These are phyloP conservation scores for Volucella zonaria DNA, from an alignment of 2,888 invertebrate genomes.

Conservation along the genomic window DNA sequence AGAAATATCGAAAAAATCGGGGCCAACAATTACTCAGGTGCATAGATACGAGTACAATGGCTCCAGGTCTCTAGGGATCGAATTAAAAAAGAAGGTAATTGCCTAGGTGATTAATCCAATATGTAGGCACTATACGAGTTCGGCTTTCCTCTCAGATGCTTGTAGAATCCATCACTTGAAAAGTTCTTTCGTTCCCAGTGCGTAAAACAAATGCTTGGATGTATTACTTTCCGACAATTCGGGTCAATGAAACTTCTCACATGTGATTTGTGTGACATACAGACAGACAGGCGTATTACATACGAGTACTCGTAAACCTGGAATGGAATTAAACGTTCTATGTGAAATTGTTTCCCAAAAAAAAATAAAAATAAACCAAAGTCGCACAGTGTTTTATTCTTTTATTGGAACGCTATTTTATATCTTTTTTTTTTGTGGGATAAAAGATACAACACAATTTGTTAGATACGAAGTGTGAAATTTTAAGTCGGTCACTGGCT, in stretches of 20 bases:
- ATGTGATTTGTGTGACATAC: slow-evolving; percentile 6
- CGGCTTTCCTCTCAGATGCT: slow-evolving; percentile 23
- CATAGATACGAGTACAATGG: slow-evolving; percentile 6
- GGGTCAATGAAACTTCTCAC: slow-evolving; percentile 44
- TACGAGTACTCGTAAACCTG: neutral
- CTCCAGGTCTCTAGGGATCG: slow-evolving; percentile 1
- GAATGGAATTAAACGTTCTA: neutral
- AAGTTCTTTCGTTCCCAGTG: slow-evolving; percentile 7
- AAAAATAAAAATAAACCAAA: neutral
- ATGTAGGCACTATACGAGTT: neutral
- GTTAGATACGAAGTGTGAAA: slow-evolving; percentile 8
- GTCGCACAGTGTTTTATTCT: neutral
- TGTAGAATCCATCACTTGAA: slow-evolving; percentile 45
- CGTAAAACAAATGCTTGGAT: no score
- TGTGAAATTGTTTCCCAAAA: neutral
- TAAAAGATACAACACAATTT: neutral
- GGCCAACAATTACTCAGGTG: slow-evolving; percentile 14
- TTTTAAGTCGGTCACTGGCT: neutral
- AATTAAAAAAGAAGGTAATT: slow-evolving; percentile 37
- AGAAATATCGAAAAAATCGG: slow-evolving; percentile 21
- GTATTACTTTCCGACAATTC: slow-evolving; percentile 27
- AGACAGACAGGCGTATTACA: neutral
- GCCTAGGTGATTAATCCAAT: slow-evolving; percentile 35
- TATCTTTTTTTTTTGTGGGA: slow-evolving; percentile 17
- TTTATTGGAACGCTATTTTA: slow-evolving; percentile 6